A percentile compares a stretch with the other conserved stretches of the same genome.
These are phyloP conservation scores for Chironomus riparius DNA, from an alignment of 2,888 invertebrate genomes.

Conservation along the genomic window DNA sequence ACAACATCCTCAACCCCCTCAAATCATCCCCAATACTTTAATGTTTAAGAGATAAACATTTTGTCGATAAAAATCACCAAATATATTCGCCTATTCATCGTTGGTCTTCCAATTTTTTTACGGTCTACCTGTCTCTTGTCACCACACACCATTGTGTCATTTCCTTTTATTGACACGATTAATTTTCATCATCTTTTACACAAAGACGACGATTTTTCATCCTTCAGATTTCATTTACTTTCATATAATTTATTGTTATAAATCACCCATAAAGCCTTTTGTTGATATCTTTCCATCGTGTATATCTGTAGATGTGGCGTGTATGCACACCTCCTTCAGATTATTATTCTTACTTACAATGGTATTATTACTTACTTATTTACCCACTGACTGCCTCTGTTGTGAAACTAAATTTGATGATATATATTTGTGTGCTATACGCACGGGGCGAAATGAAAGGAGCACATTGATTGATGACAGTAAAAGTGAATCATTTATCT, in stretches of 20 bases:
- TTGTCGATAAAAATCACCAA: too few species aligned
- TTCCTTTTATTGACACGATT: neutral
- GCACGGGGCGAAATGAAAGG: neutral
- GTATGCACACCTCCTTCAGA: neutral
- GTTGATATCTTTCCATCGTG: neutral
- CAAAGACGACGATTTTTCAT: neutral
- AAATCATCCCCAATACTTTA: too few species aligned
- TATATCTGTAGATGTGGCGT: neutral
- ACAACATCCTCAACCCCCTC: too few species aligned
- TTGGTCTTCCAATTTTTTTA: neutral
- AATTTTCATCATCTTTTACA: neutral
- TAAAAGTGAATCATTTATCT: neutral
- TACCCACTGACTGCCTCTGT: too few species aligned
- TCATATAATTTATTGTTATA: neutral
- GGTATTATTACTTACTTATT: too few species aligned
- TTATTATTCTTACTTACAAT: neutral
- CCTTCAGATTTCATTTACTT: slow-evolving; percentile 4
- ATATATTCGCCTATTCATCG: too few species aligned
- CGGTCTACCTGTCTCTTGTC: neutral
- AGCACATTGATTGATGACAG: slow-evolving; percentile 18
- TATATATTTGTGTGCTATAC: neutral
- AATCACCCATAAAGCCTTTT: slow-evolving; percentile 3
- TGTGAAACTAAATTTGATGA: neutral
- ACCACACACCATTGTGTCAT: neutral
- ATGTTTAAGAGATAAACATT: too few species aligned